These are phyloP conservation scores for Nasalis larvatus DNA, from an alignment of 2,113 vertebrate species.

Conservation along the genomic window DNA sequence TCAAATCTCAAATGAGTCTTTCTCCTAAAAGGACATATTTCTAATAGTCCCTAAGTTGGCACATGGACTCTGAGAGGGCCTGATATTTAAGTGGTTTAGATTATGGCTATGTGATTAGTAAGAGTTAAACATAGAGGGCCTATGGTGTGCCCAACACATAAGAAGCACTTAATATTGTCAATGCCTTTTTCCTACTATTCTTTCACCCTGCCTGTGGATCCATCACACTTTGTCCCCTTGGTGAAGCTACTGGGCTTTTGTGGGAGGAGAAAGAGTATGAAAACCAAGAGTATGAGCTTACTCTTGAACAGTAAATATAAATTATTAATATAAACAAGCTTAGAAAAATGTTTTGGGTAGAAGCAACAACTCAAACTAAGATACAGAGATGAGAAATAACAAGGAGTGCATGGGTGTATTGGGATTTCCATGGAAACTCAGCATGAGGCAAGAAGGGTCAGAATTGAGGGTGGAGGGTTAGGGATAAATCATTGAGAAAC, in stretches of 20 bases:
- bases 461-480: background rate
- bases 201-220: background rate
- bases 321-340: background rate
- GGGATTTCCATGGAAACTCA: background rate
- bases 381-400: background rate
- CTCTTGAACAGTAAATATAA: background rate
- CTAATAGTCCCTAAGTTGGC: background rate
- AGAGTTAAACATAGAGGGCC: background rate
- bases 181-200: no score
- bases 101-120: background rate
- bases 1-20: background rate
- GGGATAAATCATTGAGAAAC: background rate
- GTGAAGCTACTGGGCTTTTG: background rate
- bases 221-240: background rate
- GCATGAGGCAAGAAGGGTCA: background rate
- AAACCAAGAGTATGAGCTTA: background rate
- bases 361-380: background rate
- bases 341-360: background rate
- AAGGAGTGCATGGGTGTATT: background rate
- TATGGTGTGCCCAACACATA: background rate
- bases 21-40: background rate
- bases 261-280: background rate
- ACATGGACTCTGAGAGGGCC: background rate
- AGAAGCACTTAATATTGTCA: background rate
- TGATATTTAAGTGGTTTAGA: background rate